Conservation (phyloP, 1,140 invertebrate genomes). For the Diplogasteroides magnus region DNA sequence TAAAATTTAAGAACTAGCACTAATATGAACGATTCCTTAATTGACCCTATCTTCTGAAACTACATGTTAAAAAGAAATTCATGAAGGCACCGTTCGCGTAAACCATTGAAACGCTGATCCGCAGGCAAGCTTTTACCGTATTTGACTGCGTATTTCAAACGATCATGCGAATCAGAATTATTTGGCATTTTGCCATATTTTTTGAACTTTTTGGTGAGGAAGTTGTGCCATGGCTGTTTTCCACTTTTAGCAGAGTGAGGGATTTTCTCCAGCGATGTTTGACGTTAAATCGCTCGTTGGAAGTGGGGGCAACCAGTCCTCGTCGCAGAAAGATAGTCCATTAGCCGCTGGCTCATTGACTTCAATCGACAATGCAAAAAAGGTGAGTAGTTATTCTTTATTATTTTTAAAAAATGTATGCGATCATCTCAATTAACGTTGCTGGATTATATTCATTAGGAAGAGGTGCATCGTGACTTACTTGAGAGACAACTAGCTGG, state of each 20-base stretch:
- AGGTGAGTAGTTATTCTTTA: neutral
- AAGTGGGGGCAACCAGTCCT: neutral
- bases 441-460: no score
- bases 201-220: neutral
- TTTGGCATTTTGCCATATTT: neutral
- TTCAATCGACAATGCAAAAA: neutral
- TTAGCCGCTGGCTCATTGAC: neutral
- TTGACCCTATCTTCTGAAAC: no score
- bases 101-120: neutral
- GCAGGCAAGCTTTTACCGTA: neutral
- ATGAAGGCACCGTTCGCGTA: neutral
- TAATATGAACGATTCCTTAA: no score
- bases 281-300: neutral
- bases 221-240: neutral
- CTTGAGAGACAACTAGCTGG: no score
- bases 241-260: neutral
- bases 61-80: neutral
- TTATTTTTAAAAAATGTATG: no score
- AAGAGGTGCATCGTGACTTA: no score
- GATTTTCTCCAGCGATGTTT: neutral
- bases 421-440: neutral
- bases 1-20: no score
- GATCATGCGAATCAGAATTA: neutral
- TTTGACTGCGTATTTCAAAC: neutral
- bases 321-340: neutral